phyloP scores from a whole-genome alignment of 2,797 vertebrate species.

The Gobionotothen gibberifrons region DNA sequence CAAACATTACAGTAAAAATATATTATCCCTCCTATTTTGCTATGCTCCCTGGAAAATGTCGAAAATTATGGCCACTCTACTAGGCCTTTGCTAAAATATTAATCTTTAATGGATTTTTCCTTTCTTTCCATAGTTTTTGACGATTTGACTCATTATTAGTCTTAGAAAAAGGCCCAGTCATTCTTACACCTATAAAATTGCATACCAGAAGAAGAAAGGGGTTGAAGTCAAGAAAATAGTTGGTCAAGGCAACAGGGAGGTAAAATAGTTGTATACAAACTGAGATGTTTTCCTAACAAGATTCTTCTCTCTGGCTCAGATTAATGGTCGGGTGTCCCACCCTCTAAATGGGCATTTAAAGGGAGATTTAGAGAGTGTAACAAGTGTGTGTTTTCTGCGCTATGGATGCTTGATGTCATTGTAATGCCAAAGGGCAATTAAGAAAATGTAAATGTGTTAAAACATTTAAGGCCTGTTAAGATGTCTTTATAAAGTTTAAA shows the following conservation, averaged over 20 bases:
- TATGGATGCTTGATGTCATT: not conserved
- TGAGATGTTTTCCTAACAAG: slow-evolving; percentile 21
- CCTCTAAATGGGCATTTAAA: slow-evolving; percentile 33
- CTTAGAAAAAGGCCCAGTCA: slow-evolving; percentile 26
- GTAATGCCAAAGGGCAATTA: slow-evolving; percentile 3
- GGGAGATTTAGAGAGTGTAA: slow-evolving; percentile 19
- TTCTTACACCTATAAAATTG: slow-evolving; percentile 35
- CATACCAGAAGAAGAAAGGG: slow-evolving; percentile 46
- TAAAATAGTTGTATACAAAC: slow-evolving; percentile 39
- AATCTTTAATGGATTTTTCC: not conserved
- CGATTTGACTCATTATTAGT: slow-evolving; percentile 10
- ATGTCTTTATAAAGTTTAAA: not conserved
- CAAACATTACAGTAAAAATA: slow-evolving; percentile 43
- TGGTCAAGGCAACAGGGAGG: slow-evolving; percentile 44
- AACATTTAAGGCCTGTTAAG: not conserved
- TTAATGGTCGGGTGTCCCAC: slow-evolving; percentile 4
- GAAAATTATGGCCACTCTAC: slow-evolving; percentile 7
- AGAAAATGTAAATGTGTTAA: not conserved
- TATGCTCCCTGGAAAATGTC: slow-evolving; percentile 37
- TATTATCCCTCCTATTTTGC: slow-evolving; percentile 23
- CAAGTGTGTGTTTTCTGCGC: not conserved
- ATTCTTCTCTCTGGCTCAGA: slow-evolving; percentile 27
- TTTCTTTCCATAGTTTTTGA: not conserved
- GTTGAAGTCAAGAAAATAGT: slow-evolving; percentile 22
- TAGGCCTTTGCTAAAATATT: slow-evolving; percentile 13